phyloP scores from a whole-genome alignment of 2,888 invertebrate species.

The Acanthosepion lycidas region DNA sequence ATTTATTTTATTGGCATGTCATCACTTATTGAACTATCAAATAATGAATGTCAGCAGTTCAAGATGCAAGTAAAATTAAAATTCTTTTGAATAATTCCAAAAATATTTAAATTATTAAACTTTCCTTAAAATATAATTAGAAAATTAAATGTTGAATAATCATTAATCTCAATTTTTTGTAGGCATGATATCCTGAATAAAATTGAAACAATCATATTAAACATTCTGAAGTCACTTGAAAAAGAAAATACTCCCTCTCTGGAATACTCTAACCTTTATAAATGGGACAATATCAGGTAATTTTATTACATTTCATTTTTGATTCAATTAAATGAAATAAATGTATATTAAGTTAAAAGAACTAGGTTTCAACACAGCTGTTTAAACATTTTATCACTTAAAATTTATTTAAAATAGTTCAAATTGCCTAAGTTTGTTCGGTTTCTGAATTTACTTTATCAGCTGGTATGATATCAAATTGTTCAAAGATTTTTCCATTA shows the following conservation, averaged over 20 bases:
- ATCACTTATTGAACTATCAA: too few relatives aligned
- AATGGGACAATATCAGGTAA: conserved; percentile 62
- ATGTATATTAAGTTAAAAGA: not conserved
- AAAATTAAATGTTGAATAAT: not conserved
- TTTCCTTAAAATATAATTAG: not conserved
- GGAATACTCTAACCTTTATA: conserved; percentile 56
- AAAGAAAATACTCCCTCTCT: conserved; percentile 56
- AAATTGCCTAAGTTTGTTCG: not conserved
- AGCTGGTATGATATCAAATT: too few relatives aligned
- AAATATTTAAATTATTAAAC: not conserved
- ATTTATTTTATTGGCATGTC: too few relatives aligned
- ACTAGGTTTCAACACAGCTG: not conserved
- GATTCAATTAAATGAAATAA: not conserved
- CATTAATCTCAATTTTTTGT: not conserved
- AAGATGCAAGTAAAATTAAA: too few relatives aligned
- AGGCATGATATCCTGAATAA: conserved; percentile 56
- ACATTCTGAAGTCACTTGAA: conserved; percentile 55
- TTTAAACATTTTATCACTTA: not conserved
- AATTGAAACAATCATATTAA: conserved; percentile 58
- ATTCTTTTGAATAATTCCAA: too few relatives aligned
- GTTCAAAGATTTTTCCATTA: too few relatives aligned
- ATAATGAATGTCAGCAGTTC: too few relatives aligned
- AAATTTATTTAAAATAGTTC: not conserved
- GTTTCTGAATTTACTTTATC: too few relatives aligned
- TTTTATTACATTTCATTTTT: not conserved